These are phyloP conservation scores for Drosophila ananassae DNA, from an alignment of 1,140 invertebrate species.

Conservation along the genomic window DNA sequence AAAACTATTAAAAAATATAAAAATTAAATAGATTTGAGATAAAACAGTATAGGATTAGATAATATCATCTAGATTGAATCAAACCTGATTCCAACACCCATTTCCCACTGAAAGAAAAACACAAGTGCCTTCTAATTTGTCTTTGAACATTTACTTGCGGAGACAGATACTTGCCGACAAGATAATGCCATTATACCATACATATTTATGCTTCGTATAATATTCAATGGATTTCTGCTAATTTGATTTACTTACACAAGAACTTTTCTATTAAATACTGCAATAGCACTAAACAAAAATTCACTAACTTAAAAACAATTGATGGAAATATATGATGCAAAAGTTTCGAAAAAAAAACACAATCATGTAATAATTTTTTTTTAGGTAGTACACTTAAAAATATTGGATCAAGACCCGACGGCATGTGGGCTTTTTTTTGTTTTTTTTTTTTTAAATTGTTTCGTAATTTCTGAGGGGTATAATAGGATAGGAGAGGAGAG, in stretches of 20 bases:
- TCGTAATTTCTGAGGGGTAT: not conserved
- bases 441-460: constrained; percentile 13
- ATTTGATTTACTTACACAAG: constrained; percentile 49
- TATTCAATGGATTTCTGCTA: constrained; percentile 52
- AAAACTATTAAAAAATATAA: too few relatives aligned
- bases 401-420: constrained; percentile 41
- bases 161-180: constrained; percentile 1
- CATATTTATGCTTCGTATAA: constrained; percentile 4
- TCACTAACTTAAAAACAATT: constrained; percentile 66
- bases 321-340: constrained; percentile 69
- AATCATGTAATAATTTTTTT: constrained; percentile 19
- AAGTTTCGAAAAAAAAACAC: constrained; percentile 43
- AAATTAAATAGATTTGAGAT: too few relatives aligned
- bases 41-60: too few relatives aligned
- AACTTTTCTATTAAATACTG: constrained; percentile 73
- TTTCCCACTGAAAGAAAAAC: not conserved
- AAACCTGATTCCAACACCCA: too few relatives aligned
- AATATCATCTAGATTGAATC: too few relatives aligned
- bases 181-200: constrained; percentile 8
- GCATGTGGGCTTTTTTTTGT: not conserved
- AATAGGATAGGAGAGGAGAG: too few relatives aligned
- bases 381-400: constrained; percentile 31
- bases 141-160: constrained; percentile 42
- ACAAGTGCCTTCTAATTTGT: not conserved
- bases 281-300: constrained; percentile 77